A percentile compares a stretch with the other conserved stretches of the same genome.
Evolutionary conservation across 2,113 vertebrate genomes (phyloP).

Genomic region (Pelusios castaneus): DNA sequence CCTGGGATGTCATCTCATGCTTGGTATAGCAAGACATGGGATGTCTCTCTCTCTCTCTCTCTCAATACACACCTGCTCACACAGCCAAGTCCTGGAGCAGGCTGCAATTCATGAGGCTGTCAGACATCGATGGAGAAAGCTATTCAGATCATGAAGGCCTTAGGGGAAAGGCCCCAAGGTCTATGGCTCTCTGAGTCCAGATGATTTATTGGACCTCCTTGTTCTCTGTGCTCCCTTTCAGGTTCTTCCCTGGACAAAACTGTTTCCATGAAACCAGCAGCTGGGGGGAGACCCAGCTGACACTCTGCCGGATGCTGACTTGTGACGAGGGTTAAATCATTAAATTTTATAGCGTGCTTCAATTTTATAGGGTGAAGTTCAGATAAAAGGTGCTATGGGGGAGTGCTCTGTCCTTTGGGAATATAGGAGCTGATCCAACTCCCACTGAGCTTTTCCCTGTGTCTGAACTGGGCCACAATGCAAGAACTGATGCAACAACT

Average conservation of each 20-base stretch:
- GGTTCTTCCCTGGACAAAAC: background rate
- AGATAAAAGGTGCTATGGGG: background rate
- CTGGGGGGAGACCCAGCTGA: background rate
- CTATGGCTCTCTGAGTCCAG: background rate
- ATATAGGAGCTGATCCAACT: background rate
- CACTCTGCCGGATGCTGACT: too few species aligned
- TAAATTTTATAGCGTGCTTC: background rate
- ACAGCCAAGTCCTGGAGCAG: background rate
- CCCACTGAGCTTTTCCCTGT: background rate
- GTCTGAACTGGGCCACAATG: background rate
- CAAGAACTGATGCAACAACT: background rate
- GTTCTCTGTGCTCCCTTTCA: background rate
- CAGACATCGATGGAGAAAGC: background rate
- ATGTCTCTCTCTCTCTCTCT: background rate
- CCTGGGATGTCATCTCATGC: background rate
- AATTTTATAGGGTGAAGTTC: background rate
- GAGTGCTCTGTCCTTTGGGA: background rate
- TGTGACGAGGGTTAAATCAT: background rate
- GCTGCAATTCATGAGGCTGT: background rate
- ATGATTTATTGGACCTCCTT: background rate
- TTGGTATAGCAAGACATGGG: background rate
- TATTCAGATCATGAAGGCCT: background rate
- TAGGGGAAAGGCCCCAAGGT: background rate
- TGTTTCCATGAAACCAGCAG: background rate
- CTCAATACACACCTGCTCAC: background rate